Conservation (phyloP, 2,888 invertebrate species). For the Drosophila hamatofila region DNA sequence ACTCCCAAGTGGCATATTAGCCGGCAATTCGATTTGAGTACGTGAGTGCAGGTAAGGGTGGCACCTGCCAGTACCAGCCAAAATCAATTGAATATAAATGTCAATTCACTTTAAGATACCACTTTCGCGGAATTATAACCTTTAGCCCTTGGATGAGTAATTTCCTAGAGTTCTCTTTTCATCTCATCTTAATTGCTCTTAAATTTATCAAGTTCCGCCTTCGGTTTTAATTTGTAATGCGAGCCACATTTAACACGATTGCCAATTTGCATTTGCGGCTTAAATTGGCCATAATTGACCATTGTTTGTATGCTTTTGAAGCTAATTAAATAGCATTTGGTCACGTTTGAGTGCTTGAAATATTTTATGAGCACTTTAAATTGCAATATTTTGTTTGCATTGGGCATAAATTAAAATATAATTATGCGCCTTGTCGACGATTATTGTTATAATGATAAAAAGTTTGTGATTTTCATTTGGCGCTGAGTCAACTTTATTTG, state of each 20-base stretch:
- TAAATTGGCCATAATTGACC: constrained; percentile 66
- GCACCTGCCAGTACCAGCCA: constrained; percentile 16
- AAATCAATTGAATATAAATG: constrained; percentile 1
- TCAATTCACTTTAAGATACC: neutral
- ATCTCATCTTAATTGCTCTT: constrained; percentile 2
- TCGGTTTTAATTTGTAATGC: constrained; percentile 39
- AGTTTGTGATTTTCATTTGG: constrained; percentile 60
- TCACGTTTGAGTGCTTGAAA: constrained; percentile 68
- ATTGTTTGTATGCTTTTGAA: constrained; percentile 22
- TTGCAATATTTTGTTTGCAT: constrained; percentile 42
- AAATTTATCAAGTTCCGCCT: constrained; percentile 5
- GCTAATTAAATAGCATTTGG: constrained; percentile 52
- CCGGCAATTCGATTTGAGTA: constrained; percentile 57
- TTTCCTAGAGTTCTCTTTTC: neutral
- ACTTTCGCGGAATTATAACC: neutral
- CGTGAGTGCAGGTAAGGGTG: constrained; percentile 49
- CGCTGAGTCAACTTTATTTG: constrained; percentile 44
- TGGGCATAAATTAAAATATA: constrained; percentile 75
- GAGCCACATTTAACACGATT: constrained; percentile 39
- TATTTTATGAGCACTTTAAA: constrained; percentile 65
- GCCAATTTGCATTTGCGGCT: constrained; percentile 55
- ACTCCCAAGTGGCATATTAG: constrained; percentile 71
- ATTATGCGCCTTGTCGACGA: constrained; percentile 74
- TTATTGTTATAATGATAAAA: constrained; percentile 67
- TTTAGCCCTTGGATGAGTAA: neutral